Conservation (phyloP, 2,888 invertebrate species). For the Conus canariensis region DNA sequence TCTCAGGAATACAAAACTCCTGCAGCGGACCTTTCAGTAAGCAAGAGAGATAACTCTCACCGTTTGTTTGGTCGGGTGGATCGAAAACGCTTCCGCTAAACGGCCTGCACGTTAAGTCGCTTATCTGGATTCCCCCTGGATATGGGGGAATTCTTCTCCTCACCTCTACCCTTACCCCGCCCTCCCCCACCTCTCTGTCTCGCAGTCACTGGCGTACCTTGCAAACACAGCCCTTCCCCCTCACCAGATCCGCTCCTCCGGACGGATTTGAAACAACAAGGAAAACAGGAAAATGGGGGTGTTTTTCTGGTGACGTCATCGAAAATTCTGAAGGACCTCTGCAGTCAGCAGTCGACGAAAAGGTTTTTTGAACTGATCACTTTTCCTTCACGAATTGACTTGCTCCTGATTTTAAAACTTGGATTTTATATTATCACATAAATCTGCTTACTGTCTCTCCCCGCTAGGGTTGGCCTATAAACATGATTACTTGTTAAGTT, state of each 20-base stretch:
- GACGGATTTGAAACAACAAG: neutral
- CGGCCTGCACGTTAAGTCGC: neutral
- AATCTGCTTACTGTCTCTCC: no score
- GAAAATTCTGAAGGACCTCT: no score
- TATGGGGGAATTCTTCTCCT: slow-evolving; percentile 18
- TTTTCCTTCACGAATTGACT: no score
- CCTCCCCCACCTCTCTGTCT: no score
- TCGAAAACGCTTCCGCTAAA: slow-evolving; percentile 28
- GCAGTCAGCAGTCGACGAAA: no score
- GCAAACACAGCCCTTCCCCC: neutral
- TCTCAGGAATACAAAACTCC: neutral
- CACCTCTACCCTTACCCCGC: neutral
- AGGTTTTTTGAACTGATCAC: no score
- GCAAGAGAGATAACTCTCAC: slow-evolving; percentile 30
- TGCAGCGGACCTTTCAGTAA: neutral
- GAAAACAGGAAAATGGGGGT: no score
- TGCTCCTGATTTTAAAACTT: no score
- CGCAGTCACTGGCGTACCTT: neutral
- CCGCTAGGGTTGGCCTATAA: no score
- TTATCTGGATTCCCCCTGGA: slow-evolving; percentile 28
- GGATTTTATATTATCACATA: no score
- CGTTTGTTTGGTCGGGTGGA: slow-evolving; percentile 34
- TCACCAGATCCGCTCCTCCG: neutral
- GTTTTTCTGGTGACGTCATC: no score
- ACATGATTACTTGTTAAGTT: no score